Conservation (phyloP, 2,797 vertebrate species). For the Sciaenops ocellatus region DNA sequence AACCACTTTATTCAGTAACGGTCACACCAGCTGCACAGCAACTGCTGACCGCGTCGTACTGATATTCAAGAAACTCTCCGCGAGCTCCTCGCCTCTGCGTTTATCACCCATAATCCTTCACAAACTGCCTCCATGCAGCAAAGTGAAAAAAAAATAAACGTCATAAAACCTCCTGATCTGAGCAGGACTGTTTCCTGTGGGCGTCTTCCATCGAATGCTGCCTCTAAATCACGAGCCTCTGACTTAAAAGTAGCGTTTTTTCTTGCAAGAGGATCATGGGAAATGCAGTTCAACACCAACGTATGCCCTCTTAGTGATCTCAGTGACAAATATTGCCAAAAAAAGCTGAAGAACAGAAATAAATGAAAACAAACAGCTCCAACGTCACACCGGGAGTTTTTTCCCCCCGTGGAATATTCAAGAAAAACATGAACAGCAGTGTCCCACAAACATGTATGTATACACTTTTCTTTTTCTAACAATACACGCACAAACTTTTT, state of each 20-base stretch:
- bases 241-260: slow-evolving; percentile 1
- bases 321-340: slow-evolving; percentile 29
- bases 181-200: slow-evolving; percentile 1
- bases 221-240: not conserved
- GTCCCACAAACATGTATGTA: slow-evolving; percentile 55
- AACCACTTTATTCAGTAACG: not conserved
- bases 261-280: slow-evolving; percentile 24
- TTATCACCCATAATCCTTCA: slow-evolving; percentile 27
- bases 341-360: slow-evolving; percentile 17
- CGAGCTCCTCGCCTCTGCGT: slow-evolving; percentile 15
- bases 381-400: slow-evolving; percentile 22
- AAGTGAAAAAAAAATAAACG: not conserved
- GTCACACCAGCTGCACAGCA: slow-evolving; percentile 35
- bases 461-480: slow-evolving; percentile 32
- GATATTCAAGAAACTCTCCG: not conserved
- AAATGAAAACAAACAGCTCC: slow-evolving; percentile 25
- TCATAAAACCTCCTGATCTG: not conserved
- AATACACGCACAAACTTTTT: slow-evolving; percentile 46
- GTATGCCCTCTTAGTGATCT: not conserved
- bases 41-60: not conserved
- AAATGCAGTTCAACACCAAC: slow-evolving; percentile 7
- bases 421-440: slow-evolving; percentile 47
- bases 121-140: slow-evolving; percentile 9
- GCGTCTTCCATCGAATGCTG: slow-evolving; percentile 10
- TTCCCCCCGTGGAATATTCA: slow-evolving; percentile 10